A percentile compares a stretch with the other conserved stretches of the same genome.
Conservation (phyloP, 2,888 invertebrate genomes). For the Diarsia rubi region DNA sequence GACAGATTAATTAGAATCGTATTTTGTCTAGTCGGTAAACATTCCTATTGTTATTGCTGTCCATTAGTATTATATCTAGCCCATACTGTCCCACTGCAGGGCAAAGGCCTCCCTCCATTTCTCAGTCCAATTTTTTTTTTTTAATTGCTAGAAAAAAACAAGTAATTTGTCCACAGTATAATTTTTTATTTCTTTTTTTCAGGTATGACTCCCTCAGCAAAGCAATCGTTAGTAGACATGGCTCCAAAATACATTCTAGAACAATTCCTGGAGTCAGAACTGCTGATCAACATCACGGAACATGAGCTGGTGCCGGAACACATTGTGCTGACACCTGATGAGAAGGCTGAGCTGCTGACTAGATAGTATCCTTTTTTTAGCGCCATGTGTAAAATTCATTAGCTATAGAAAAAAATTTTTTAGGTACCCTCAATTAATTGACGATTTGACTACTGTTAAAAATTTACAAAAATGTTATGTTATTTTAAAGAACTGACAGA, state of each 20-base stretch:
- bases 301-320: slow-evolving; percentile 99
- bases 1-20: no score
- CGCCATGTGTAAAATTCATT: background rate
- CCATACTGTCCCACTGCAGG: no score
- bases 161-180: background rate
- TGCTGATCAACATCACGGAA: slow-evolving; percentile 99
- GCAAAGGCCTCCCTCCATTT: no score
- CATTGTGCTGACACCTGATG: slow-evolving; percentile 99
- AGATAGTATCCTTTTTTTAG: slow-evolving; percentile 95
- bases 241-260: slow-evolving; percentile 99
- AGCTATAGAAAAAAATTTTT: background rate
- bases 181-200: slow-evolving; percentile 51
- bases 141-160: no score
- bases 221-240: slow-evolving; percentile 99
- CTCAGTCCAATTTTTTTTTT: no score
- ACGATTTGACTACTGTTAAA: no score
- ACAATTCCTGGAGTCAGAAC: slow-evolving; percentile 98
- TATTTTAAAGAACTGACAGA: no score
- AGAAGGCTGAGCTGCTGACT: slow-evolving; percentile 98
- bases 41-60: no score
- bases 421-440: no score
- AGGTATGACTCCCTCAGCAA: slow-evolving; percentile 99
- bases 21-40: no score
- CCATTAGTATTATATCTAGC: no score
- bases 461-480: no score